Evolutionary conservation across 2,797 vertebrate species (phyloP).

Genomic region (Schizothorax lantsangensis): DNA sequence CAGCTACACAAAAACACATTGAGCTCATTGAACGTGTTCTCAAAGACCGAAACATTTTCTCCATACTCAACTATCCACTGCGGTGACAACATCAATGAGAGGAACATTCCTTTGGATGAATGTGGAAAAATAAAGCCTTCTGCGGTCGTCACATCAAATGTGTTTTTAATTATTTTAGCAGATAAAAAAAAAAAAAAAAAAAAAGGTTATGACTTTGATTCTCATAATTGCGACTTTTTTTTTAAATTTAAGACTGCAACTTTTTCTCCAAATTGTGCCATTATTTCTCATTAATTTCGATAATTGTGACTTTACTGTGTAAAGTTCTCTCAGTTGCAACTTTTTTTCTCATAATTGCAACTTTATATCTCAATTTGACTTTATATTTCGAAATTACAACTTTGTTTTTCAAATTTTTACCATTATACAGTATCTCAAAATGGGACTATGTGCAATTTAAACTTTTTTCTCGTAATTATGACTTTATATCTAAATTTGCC

Average conservation of each 20-base stretch:
- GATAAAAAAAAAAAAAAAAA: no score
- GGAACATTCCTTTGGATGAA: background rate
- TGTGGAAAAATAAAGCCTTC: background rate
- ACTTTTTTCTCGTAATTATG: no score
- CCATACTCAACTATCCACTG: background rate
- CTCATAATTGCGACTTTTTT: background rate
- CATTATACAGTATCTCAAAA: no score
- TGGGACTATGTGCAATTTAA: no score
- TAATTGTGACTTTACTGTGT: no score
- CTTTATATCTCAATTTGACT: no score
- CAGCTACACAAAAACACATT: slow-evolving; percentile 20
- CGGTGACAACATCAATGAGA: background rate
- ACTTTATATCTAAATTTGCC: no score
- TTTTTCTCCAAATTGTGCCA: background rate
- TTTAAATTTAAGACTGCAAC: background rate
- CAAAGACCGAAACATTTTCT: background rate
- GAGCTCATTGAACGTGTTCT: background rate
- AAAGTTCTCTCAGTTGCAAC: no score
- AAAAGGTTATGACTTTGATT: background rate
- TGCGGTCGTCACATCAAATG: background rate
- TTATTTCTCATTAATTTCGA: no score
- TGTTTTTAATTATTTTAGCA: background rate
- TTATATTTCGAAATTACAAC: no score
- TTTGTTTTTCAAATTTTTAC: no score
- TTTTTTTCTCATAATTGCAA: no score